phyloP scores from a whole-genome alignment of 2,113 vertebrate species.

The Eurystomus gularis region DNA sequence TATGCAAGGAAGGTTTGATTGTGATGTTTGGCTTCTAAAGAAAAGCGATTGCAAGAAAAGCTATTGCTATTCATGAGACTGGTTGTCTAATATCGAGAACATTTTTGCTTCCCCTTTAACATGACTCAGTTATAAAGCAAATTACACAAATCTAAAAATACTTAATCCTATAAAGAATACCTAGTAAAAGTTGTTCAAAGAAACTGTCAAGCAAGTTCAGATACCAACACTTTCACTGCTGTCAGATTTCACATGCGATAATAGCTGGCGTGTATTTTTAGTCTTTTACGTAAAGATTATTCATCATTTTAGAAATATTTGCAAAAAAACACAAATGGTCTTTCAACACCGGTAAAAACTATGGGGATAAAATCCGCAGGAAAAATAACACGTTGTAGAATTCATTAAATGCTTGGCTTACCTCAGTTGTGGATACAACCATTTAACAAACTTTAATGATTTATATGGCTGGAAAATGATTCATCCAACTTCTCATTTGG shows the following conservation, averaged over 20 bases:
- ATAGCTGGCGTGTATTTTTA: neutral
- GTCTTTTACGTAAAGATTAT: conserved; percentile 15
- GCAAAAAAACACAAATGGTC: neutral
- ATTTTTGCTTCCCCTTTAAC: neutral
- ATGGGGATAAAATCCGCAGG: neutral
- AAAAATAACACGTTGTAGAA: neutral
- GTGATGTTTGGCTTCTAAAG: neutral
- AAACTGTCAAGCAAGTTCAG: neutral
- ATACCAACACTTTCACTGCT: neutral
- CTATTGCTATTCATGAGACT: neutral
- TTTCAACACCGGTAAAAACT: neutral
- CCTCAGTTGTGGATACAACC: neutral
- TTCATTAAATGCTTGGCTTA: neutral
- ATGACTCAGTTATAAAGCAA: neutral
- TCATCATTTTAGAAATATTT: conserved; percentile 17
- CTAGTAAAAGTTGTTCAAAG: conserved; percentile 2
- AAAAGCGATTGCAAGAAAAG: neutral
- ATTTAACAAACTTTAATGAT: neutral
- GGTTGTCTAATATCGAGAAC: neutral
- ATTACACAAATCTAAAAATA: neutral
- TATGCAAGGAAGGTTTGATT: neutral
- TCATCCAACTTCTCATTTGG: neutral
- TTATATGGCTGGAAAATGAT: neutral
- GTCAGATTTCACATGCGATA: neutral
- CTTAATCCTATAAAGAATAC: neutral